Evolutionary conservation across 1,140 invertebrate genomes (phyloP).

Genomic region (Bombus pascuorum): DNA sequence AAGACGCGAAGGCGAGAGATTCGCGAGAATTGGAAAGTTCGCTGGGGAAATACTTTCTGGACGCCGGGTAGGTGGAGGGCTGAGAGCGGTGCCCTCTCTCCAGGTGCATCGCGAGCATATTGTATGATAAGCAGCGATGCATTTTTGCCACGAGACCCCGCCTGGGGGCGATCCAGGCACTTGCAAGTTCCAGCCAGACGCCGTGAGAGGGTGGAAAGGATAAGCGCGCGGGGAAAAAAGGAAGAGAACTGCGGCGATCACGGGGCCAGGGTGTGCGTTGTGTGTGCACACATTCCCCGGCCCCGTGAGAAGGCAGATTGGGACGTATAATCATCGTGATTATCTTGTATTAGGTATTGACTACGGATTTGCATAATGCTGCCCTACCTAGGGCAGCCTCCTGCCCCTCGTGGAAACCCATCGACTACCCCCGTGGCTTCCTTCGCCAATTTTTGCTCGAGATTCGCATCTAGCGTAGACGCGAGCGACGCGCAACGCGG

Average conservation of each 20-base stretch:
- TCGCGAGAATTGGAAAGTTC: background rate
- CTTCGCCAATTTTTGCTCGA: background rate
- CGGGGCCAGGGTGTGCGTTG: slow-evolving; percentile 36
- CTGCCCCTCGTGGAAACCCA: slow-evolving; percentile 47
- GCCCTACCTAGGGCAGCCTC: slow-evolving; percentile 69
- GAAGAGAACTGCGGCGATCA: slow-evolving; percentile 21
- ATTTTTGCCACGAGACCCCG: slow-evolving; percentile 73
- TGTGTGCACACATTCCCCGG: slow-evolving; percentile 49
- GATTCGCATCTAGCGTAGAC: background rate
- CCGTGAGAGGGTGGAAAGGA: slow-evolving; percentile 58
- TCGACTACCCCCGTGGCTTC: slow-evolving; percentile 39
- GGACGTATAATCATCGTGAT: slow-evolving; percentile 81
- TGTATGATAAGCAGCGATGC: slow-evolving; percentile 82
- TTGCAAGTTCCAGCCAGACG: slow-evolving; percentile 55
- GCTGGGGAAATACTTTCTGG: background rate
- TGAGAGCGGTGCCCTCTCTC: slow-evolving; percentile 54
- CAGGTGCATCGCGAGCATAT: slow-evolving; percentile 74
- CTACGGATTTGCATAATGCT: slow-evolving; percentile 82
- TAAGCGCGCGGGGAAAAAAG: slow-evolving; percentile 48
- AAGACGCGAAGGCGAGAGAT: too few species aligned
- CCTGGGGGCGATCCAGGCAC: slow-evolving; percentile 55
- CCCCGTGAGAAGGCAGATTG: slow-evolving; percentile 68
- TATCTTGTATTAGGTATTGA: slow-evolving; percentile 83
- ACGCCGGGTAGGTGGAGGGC: slow-evolving; percentile 34
- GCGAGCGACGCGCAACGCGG: too few species aligned